phyloP scores from a whole-genome alignment of 2,113 vertebrate species.

The Argyrosomus japonicus region DNA sequence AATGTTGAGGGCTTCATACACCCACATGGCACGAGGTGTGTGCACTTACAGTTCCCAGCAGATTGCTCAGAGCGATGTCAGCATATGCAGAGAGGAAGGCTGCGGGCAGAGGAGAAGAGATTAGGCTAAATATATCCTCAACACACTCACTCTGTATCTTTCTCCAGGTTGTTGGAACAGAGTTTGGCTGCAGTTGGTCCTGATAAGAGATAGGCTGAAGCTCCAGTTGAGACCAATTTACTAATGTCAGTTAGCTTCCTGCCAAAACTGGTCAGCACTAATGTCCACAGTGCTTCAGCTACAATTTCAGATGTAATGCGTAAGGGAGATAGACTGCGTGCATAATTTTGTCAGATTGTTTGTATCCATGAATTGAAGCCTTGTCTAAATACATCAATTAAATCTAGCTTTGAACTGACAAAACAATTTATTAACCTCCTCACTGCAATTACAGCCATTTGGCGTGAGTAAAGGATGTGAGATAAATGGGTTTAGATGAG shows the following conservation, averaged over 20 bases:
- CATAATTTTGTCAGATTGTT: neutral
- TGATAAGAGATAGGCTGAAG: slow-evolving; percentile 2
- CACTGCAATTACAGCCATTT: slow-evolving; percentile 17
- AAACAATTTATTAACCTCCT: neutral
- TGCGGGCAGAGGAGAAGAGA: slow-evolving; percentile 30
- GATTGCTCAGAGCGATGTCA: slow-evolving; percentile 82
- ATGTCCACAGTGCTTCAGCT: neutral
- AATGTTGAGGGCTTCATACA: neutral
- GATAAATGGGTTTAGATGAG: neutral
- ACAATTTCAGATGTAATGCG: slow-evolving; percentile 4
- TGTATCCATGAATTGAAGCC: neutral
- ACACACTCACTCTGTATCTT: neutral
- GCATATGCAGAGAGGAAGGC: slow-evolving; percentile 81
- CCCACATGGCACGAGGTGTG: neutral
- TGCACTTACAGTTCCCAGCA: slow-evolving; percentile 81
- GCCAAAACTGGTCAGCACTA: slow-evolving; percentile 14
- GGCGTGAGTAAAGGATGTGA: neutral
- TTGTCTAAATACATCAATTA: neutral
- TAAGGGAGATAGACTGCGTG: neutral
- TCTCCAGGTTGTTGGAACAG: slow-evolving; percentile 8
- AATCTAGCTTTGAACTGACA: neutral
- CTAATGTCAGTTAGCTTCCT: slow-evolving; percentile 31
- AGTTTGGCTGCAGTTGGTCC: neutral
- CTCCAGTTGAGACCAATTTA: slow-evolving; percentile 15
- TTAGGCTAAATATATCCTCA: slow-evolving; percentile 21